These are phyloP conservation scores for Zaprionus bogoriensis DNA, from an alignment of 2,888 invertebrate genomes.

Conservation along the genomic window DNA sequence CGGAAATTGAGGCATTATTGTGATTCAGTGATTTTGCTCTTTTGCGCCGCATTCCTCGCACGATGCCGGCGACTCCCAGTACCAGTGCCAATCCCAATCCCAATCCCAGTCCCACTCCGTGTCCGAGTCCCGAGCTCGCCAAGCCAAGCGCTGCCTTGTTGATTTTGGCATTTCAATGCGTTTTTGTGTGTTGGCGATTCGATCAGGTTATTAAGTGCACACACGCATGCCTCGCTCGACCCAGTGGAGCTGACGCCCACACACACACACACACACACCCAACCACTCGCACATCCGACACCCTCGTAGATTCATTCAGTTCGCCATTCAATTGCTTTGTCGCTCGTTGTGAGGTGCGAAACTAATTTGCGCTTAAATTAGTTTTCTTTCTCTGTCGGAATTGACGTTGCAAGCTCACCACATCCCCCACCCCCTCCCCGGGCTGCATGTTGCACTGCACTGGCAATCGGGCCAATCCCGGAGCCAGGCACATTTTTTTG, in stretches of 20 bases:
- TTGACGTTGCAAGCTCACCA: conserved; percentile 62
- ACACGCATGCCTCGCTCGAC: conserved; percentile 28
- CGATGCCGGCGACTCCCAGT: too few relatives aligned
- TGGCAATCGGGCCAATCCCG: conserved; percentile 31
- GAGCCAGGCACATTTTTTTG: conserved; percentile 23
- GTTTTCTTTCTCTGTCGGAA: conserved; percentile 70
- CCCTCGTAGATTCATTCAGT: conserved; percentile 43
- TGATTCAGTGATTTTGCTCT: conserved; percentile 74
- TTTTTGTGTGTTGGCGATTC: conserved; percentile 73
- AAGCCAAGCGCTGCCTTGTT: conserved; percentile 59
- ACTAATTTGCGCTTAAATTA: conserved; percentile 79
- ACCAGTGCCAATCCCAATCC: conserved; percentile 5
- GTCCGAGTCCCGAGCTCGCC: background rate
- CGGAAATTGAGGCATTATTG: conserved; percentile 80
- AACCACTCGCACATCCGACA: background rate
- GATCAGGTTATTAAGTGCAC: conserved; percentile 79
- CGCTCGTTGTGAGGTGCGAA: conserved; percentile 71
- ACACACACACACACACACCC: background rate
- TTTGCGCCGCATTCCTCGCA: conserved; percentile 32
- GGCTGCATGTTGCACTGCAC: conserved; percentile 45
- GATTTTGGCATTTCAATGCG: conserved; percentile 77
- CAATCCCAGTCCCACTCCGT: background rate
- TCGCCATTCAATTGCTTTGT: conserved; percentile 67
- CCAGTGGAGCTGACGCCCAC: conserved; percentile 7
- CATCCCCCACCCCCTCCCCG: conserved; percentile 25